These are phyloP conservation scores for Eupeodes corollae DNA, from an alignment of 1,140 invertebrate genomes.

Conservation along the genomic window DNA sequence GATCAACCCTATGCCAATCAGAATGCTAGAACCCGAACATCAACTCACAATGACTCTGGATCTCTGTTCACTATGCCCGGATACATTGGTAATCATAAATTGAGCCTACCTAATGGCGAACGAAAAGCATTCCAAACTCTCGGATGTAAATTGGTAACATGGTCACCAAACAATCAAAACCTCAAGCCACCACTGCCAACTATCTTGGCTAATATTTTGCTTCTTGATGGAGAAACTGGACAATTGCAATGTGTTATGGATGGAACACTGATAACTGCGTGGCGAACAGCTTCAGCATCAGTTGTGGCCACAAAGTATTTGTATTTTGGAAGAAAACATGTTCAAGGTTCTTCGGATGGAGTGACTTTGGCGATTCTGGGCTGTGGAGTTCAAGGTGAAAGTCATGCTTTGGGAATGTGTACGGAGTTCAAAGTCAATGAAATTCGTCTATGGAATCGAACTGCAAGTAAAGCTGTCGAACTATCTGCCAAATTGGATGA, in stretches of 20 bases:
- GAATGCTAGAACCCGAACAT: too few species aligned
- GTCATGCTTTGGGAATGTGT: slow-evolving; percentile 41
- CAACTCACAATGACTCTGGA: not conserved
- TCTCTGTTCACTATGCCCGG: slow-evolving; percentile 40
- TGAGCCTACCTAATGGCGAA: slow-evolving; percentile 1
- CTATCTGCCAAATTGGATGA: too few species aligned
- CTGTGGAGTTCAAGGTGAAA: slow-evolving; percentile 44
- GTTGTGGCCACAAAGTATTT: slow-evolving; percentile 48
- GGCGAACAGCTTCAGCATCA: slow-evolving; percentile 50
- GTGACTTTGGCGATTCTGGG: slow-evolving; percentile 41
- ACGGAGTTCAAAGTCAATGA: slow-evolving; percentile 37
- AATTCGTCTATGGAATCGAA: slow-evolving; percentile 46
- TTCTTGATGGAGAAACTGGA: slow-evolving; percentile 39
- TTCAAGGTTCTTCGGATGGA: slow-evolving; percentile 4
- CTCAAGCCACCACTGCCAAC: slow-evolving; percentile 30
- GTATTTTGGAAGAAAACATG: slow-evolving; percentile 14
- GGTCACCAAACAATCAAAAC: slow-evolving; percentile 30
- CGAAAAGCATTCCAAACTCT: slow-evolving; percentile 21
- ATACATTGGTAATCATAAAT: slow-evolving; percentile 32
- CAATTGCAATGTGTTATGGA: slow-evolving; percentile 35
- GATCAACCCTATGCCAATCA: too few species aligned
- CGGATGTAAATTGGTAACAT: slow-evolving; percentile 42
- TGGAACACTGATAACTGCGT: slow-evolving; percentile 43
- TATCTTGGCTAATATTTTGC: slow-evolving; percentile 38
- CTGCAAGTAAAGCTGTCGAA: slow-evolving; percentile 28